Evolutionary conservation across 2,888 invertebrate species (phyloP).

Genomic region (Drosophila kuntzei): DNA sequence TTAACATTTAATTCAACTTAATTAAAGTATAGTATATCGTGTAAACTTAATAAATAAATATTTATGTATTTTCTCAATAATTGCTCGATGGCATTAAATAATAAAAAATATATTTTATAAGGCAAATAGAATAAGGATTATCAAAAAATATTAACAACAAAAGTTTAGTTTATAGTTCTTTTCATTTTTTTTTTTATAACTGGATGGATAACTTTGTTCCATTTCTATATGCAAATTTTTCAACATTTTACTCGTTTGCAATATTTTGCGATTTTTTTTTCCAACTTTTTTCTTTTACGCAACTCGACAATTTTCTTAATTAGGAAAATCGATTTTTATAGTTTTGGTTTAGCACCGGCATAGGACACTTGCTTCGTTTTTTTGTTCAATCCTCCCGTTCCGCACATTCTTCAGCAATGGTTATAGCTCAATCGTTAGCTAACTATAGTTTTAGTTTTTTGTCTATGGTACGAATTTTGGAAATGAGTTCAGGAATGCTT

Average conservation of each 20-base stretch:
- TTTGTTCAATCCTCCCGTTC: slow-evolving; percentile 56
- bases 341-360: slow-evolving; percentile 84
- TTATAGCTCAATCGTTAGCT: slow-evolving; percentile 2
- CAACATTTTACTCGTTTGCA: slow-evolving; percentile 47
- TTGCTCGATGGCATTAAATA: slow-evolving; percentile 68
- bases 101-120: slow-evolving; percentile 68
- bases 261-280: slow-evolving; percentile 44
- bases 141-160: slow-evolving; percentile 77
- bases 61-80: slow-evolving; percentile 65
- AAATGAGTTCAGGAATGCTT: slow-evolving; percentile 79
- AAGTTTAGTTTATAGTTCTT: slow-evolving; percentile 37
- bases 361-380: slow-evolving; percentile 84
- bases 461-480: slow-evolving; percentile 73
- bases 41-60: slow-evolving; percentile 78
- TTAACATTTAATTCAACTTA: slow-evolving; percentile 79
- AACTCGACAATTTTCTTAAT: slow-evolving; percentile 53
- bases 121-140: slow-evolving; percentile 68
- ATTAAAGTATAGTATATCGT: slow-evolving; percentile 61
- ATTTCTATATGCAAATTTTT: slow-evolving; percentile 61
- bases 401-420: slow-evolving; percentile 19
- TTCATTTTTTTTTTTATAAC: slow-evolving; percentile 51
- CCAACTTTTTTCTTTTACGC: slow-evolving; percentile 53
- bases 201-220: slow-evolving; percentile 75
- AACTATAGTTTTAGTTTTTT: slow-evolving; percentile 23
- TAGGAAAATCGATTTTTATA: slow-evolving; percentile 64